These are phyloP conservation scores for Pseudomyrmex dendroicus DNA, from an alignment of 1,140 invertebrate genomes.

Conservation along the genomic window DNA sequence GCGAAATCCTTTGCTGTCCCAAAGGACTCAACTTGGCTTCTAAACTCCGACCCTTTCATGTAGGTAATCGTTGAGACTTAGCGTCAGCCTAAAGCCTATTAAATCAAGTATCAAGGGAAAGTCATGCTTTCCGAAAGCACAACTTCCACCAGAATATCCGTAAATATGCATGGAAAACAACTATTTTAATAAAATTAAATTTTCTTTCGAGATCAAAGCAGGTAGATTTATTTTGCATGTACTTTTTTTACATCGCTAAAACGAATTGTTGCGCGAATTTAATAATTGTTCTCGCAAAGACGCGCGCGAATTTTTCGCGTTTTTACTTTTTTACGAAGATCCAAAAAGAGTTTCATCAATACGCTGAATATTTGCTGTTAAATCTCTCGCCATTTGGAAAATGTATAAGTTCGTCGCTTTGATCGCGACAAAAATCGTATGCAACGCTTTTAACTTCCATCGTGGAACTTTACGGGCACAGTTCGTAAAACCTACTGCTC, in stretches of 20 bases:
- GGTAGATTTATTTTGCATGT: not conserved
- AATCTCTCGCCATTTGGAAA: not conserved
- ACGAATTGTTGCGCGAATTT: too few relatives aligned
- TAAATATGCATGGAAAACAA: not conserved
- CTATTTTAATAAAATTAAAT: too few relatives aligned
- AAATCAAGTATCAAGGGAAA: constrained; percentile 2
- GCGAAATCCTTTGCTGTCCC: constrained; percentile 63
- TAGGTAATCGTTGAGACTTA: constrained; percentile 69
- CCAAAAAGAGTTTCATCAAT: not conserved
- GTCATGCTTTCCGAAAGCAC: not conserved
- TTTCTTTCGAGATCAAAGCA: too few relatives aligned
- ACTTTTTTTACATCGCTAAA: too few relatives aligned
- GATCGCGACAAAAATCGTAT: constrained; percentile 29
- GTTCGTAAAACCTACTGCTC: constrained; percentile 41
- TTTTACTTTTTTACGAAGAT: not conserved
- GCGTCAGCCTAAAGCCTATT: constrained; percentile 59
- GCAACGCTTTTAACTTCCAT: constrained; percentile 48
- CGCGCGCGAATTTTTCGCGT: not conserved
- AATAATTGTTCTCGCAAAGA: not conserved
- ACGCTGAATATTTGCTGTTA: constrained; percentile 3
- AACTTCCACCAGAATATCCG: not conserved
- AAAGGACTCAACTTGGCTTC: constrained; percentile 57
- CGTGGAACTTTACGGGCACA: constrained; percentile 46
- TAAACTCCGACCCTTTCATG: constrained; percentile 51
- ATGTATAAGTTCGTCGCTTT: constrained; percentile 8